phyloP scores from a whole-genome alignment of 2,888 invertebrate species.

The Hydriomena furcata region DNA sequence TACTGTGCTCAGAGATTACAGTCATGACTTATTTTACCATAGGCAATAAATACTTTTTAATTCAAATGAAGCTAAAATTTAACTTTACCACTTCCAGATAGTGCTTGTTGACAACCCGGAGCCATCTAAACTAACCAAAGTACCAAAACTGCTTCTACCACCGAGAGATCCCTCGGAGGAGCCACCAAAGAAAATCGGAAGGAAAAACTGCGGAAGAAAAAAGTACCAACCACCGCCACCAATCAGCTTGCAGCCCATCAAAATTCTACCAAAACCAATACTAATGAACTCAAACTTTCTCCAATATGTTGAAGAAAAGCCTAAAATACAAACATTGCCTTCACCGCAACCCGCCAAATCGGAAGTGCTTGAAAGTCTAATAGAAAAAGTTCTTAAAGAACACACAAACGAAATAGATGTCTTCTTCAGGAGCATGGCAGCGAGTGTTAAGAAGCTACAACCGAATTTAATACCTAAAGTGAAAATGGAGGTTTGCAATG shows the following conservation, averaged over 20 bases:
- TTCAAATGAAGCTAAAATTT: no score
- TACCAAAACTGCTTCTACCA: slow-evolving; percentile 51
- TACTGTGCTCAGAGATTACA: no score
- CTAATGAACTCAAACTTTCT: slow-evolving; percentile 66
- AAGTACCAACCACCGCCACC: slow-evolving; percentile 59
- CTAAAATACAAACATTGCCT: slow-evolving; percentile 38
- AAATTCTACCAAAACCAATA: slow-evolving; percentile 75
- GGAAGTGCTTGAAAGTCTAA: slow-evolving; percentile 69
- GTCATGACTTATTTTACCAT: no score
- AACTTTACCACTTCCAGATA: slow-evolving; percentile 60
- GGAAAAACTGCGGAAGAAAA: slow-evolving; percentile 63
- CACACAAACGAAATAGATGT: slow-evolving; percentile 78
- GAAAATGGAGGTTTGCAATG: slow-evolving; percentile 80
- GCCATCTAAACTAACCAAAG: slow-evolving; percentile 46
- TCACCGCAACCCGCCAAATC: slow-evolving; percentile 43
- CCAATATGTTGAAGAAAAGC: slow-evolving; percentile 61
- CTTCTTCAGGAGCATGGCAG: slow-evolving; percentile 78
- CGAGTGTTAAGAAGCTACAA: slow-evolving; percentile 76
- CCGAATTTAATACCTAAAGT: slow-evolving; percentile 78
- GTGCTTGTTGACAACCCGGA: slow-evolving; percentile 64
- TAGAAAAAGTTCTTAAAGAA: slow-evolving; percentile 73
- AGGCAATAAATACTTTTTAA: no score
- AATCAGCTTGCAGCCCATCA: slow-evolving; percentile 64
- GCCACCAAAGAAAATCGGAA: slow-evolving; percentile 61
- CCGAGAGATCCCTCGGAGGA: slow-evolving; percentile 41